Percentiles rank a stretch among this genome's conserved stretches.
Evolutionary conservation across 2,888 invertebrate genomes (phyloP).

Genomic region (Dilophus febrilis): DNA sequence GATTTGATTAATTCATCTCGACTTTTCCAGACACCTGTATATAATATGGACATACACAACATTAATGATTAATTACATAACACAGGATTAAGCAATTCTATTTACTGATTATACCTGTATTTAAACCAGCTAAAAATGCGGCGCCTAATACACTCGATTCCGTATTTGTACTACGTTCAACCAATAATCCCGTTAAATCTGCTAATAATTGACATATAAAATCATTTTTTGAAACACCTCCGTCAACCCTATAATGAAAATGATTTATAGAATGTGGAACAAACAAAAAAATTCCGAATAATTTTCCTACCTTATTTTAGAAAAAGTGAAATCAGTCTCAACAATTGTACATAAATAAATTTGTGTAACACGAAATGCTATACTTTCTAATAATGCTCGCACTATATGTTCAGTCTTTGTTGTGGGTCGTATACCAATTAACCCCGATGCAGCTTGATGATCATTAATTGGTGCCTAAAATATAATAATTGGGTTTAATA

Average conservation of each 20-base stretch:
- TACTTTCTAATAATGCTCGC: slow-evolving; percentile 68
- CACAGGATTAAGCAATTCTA: slow-evolving; percentile 3
- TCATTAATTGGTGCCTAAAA: slow-evolving; percentile 77
- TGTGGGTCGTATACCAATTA: slow-evolving; percentile 48
- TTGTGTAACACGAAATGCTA: slow-evolving; percentile 65
- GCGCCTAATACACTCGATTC: slow-evolving; percentile 80
- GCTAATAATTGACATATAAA: slow-evolving; percentile 80
- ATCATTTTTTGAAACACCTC: slow-evolving; percentile 90
- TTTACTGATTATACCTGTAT: slow-evolving; percentile 38
- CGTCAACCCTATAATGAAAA: slow-evolving; percentile 55
- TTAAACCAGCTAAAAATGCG: slow-evolving; percentile 69
- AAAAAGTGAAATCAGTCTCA: slow-evolving; percentile 46
- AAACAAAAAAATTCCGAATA: neutral
- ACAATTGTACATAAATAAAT: slow-evolving; percentile 52
- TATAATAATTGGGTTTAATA: neutral
- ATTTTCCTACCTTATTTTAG: slow-evolving; percentile 38
- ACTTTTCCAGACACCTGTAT: slow-evolving; percentile 60
- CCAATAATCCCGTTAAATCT: slow-evolving; percentile 55
- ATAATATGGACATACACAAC: slow-evolving; percentile 15
- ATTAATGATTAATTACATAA: too few species aligned
- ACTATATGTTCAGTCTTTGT: slow-evolving; percentile 63
- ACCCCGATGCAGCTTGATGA: slow-evolving; percentile 64
- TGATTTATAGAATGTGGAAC: neutral
- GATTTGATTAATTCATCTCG: slow-evolving; percentile 45
- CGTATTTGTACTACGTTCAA: slow-evolving; percentile 53